These are phyloP conservation scores for Helicolenus hilgendorfi DNA, from an alignment of 2,797 vertebrate species.

Conservation along the genomic window DNA sequence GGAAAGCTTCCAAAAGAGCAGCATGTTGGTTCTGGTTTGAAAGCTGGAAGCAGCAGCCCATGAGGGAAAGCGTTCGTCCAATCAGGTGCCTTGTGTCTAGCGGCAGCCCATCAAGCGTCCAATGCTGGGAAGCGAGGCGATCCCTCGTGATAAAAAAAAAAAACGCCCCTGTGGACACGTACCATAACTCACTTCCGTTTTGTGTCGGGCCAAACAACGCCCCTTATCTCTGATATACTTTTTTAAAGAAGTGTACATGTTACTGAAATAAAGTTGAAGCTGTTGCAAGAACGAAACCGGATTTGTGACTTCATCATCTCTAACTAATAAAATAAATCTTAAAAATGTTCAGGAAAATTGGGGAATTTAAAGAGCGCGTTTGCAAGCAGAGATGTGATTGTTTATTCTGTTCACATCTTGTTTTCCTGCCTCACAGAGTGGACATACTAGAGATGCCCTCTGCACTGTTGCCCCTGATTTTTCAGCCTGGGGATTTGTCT, in stretches of 20 bases:
- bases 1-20: too few species aligned
- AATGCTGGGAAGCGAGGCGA: too few species aligned
- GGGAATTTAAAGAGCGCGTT: background rate
- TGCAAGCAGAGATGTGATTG: background rate
- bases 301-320: background rate
- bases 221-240: too few species aligned
- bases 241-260: background rate
- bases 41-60: too few species aligned
- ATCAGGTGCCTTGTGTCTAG: too few species aligned
- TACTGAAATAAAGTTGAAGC: background rate
- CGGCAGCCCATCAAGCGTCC: too few species aligned
- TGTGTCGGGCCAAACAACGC: too few species aligned
- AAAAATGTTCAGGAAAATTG: background rate
- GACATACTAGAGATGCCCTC: background rate
- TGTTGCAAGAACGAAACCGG: background rate
- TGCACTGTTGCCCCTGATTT: background rate
- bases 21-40: too few species aligned
- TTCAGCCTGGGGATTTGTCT: conserved; percentile 18
- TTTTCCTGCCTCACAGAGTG: background rate
- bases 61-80: too few species aligned
- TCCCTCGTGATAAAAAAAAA: too few species aligned
- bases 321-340: background rate
- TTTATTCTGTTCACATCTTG: conserved; percentile 19
- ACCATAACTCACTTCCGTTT: too few species aligned
- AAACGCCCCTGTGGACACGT: too few species aligned